Base-by-base conservation (phyloP, 2,113 vertebrate species). In the Hippocampus comes region DNA sequence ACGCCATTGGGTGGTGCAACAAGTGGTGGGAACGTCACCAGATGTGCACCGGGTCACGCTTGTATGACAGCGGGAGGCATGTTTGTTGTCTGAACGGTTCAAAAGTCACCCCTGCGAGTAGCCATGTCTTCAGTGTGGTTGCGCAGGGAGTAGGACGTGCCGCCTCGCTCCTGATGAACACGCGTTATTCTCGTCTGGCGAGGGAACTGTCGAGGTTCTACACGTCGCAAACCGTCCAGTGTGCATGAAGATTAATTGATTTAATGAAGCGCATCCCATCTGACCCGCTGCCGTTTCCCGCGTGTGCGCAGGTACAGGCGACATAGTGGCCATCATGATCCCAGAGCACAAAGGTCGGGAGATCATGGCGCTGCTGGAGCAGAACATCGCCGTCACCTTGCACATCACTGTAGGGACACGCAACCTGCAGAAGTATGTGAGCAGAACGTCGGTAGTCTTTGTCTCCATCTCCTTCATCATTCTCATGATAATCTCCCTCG, bases 401-500 rank as follows among this genome's bases (percentile, higher is more conserved):
- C 92, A 96, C 89, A 97, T 99, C 89, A 97, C 94, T 76, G 94
- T 99, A 0, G 97, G 97, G 60, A 99, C 97, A 0, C 94, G 97
- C 75, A 99, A 99, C 93, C 84, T 99, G 89, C 97, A 99, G 93
- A 99, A 99, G 87, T 98, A 96, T 0, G 97, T 99, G 87, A 99
- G 96, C 93, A 91, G 97, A 65, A 99, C 97, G 0, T 99, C 97
- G 0, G 97, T 99, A 21, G 97, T 99, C 69, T 99, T 99, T 2
- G 96, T 99, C 68, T 99, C 97, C 89, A 99, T 99, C 93, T 99
- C 97, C 90, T 99, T 99, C 93, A 99, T 99, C 70, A 94, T 99
- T 68, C 92, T 99, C 83, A 99, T 99, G 97, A 99, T 97, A 92
- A 98, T 98, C 90, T 99, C 97, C 0, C 92, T 99, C 67, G 97